A percentile compares a stretch with the other conserved stretches of the same genome.
These are phyloP conservation scores for Clunio marinus DNA, from an alignment of 2,888 invertebrate species.

Conservation along the genomic window DNA sequence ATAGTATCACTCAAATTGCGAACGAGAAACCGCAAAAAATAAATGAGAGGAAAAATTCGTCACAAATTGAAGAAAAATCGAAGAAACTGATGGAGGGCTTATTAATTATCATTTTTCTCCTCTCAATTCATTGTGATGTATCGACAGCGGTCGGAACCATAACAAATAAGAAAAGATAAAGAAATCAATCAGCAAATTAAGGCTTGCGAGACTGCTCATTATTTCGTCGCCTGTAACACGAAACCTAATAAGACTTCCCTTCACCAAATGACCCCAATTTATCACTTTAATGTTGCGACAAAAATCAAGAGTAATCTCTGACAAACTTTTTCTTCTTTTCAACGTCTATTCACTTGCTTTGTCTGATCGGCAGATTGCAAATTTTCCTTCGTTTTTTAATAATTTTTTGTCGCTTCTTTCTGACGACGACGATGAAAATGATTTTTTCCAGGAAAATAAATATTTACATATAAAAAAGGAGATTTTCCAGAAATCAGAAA, in stretches of 20 bases:
- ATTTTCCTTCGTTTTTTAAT: background rate
- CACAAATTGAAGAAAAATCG: background rate
- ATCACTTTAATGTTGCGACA: slow-evolving; percentile 8
- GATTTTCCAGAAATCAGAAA: too few relatives aligned
- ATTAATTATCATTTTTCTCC: slow-evolving; percentile 28
- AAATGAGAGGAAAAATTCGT: background rate
- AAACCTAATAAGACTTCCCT: slow-evolving; percentile 20
- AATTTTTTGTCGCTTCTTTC: too few relatives aligned
- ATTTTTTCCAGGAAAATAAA: slow-evolving; percentile 7
- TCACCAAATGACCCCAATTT: slow-evolving; percentile 19
- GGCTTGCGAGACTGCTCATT: slow-evolving; percentile 9
- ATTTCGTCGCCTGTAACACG: slow-evolving; percentile 15
- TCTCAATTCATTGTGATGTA: background rate
- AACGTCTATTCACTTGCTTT: background rate
- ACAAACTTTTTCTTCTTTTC: background rate
- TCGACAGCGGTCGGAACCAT: background rate
- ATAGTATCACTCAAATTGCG: background rate
- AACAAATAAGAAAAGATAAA: slow-evolving; percentile 20
- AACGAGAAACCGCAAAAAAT: background rate
- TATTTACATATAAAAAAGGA: slow-evolving; percentile 1
- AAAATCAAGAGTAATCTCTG: background rate
- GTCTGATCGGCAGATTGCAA: slow-evolving; percentile 10
- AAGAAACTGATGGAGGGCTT: background rate
- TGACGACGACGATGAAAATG: background rate
- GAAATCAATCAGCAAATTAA: slow-evolving; percentile 39